Evolutionary conservation across 2,888 invertebrate species (phyloP), one percentile per base, ranked within the genome.

Genomic region (Melolontha melolontha): DNA sequence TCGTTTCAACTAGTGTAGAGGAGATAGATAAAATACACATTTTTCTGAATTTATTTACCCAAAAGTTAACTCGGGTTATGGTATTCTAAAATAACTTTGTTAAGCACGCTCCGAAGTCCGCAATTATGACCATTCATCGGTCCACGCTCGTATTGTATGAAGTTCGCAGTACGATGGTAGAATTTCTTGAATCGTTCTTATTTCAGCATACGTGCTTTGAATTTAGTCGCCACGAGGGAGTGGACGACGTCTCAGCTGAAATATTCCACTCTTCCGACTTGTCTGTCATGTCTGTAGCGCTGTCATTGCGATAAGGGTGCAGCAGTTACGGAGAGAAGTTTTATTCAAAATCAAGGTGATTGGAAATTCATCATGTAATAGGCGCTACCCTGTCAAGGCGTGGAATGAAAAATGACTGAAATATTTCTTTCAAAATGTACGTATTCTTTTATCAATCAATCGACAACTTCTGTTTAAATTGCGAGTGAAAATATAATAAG

Each of bases 361-460:
- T 79, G 79, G 79, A 80, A 80, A 80, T 78, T 79, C 79, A 80
- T 80, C 79, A 79, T 77, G 77, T 77, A 77, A 79, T 78, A 75
- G 78, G 75, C 75, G 67, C 69, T 69, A 71, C 69, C 68, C 76
- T 78, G 79, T 79, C 78, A 79, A 73, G 72, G 73, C 69, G 73
- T 59, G 71, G 76, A 75, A 79, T 79, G 79, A 79, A 79, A 79
- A 79, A 79, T 78, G 78, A 75, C 72, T 69, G 71, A 74, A 74
- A 76, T 74, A 72, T 64, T 64, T 64, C 73, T 71, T 70, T 64
- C 66, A 44, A 44, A 59, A 44, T 10, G 42, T 42, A 27, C 10
- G 14, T 27, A 44, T 59, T 44, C 14, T 1, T 44, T 17, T 29
- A 44, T 44, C 59, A 29, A 27, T 59, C 27, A 59, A 44, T 44